These are phyloP conservation scores for Asobara japonica DNA, from an alignment of 1,140 invertebrate genomes.

Conservation along the genomic window DNA sequence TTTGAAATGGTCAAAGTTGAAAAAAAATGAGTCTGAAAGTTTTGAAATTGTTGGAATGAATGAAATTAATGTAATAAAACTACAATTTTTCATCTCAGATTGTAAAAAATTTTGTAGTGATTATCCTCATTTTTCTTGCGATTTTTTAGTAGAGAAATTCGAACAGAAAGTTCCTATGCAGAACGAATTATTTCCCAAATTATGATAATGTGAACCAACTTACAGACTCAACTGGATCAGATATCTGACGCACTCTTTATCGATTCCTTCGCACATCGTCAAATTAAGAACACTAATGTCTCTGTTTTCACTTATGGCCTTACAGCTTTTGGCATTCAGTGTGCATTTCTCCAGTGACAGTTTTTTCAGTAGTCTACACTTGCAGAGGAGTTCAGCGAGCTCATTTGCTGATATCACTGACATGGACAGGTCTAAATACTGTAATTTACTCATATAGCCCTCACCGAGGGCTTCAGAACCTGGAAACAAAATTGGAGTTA, in stretches of 20 bases:
- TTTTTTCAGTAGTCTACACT: conserved; percentile 79
- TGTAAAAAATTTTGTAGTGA: too few relatives aligned
- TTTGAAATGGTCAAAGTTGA: background rate
- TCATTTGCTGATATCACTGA: conserved; percentile 71
- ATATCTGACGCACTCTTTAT: conserved; percentile 68
- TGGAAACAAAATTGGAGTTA: too few relatives aligned
- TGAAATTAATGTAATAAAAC: too few relatives aligned
- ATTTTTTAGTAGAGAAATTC: too few relatives aligned
- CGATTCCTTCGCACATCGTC: conserved; percentile 76
- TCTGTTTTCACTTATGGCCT: conserved; percentile 73
- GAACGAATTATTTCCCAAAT: too few relatives aligned
- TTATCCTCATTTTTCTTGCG: too few relatives aligned
- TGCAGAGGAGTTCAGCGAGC: conserved; percentile 72
- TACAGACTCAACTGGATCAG: conserved; percentile 74
- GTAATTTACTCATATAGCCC: conserved; percentile 68
- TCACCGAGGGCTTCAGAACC: conserved; percentile 53
- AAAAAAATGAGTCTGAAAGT: background rate
- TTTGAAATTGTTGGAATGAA: too few relatives aligned
- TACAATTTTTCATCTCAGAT: too few relatives aligned
- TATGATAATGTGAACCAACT: too few relatives aligned
- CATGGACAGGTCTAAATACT: conserved; percentile 88
- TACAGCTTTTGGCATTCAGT: conserved; percentile 72
- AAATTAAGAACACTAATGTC: conserved; percentile 79
- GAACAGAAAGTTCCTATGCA: too few relatives aligned
- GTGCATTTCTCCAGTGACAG: conserved; percentile 83